Evolutionary conservation across 2,888 invertebrate species (phyloP).

Genomic region (Balanococcus diminutus): DNA sequence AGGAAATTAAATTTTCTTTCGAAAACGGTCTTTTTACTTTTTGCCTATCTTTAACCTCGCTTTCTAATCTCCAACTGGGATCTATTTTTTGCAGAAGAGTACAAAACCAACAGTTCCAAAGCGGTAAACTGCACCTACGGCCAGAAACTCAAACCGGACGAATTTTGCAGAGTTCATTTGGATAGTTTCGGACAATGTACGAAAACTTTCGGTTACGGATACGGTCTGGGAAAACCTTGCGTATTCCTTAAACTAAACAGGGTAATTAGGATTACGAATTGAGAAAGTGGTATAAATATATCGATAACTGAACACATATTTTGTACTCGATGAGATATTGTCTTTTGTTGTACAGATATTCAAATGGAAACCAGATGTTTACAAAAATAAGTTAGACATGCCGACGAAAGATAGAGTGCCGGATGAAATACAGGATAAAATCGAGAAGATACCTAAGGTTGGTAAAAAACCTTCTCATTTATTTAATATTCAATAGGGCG

Average conservation of each 20-base stretch:
- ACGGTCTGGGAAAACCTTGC: conserved; percentile 77
- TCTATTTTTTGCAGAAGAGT: conserved; percentile 6
- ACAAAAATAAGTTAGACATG: conserved; percentile 63
- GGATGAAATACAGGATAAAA: background rate
- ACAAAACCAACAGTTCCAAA: conserved; percentile 26
- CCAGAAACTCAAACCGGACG: conserved; percentile 59
- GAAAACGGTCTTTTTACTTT: no score
- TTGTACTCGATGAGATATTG: background rate
- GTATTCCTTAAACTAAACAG: conserved; percentile 84
- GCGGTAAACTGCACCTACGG: conserved; percentile 57
- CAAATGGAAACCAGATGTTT: conserved; percentile 74
- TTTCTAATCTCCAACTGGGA: no score
- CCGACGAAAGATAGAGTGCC: conserved; percentile 70
- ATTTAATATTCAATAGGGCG: background rate
- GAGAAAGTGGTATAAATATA: background rate
- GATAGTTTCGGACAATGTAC: conserved; percentile 65
- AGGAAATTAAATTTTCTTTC: no score
- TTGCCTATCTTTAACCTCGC: no score
- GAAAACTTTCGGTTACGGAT: conserved; percentile 68
- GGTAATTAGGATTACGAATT: conserved; percentile 63
- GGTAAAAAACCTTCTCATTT: background rate
- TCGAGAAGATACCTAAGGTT: background rate
- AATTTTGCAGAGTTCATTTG: conserved; percentile 67
- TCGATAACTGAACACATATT: background rate
- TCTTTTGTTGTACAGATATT: conserved; percentile 70